Conservation (phyloP, 2,113 vertebrate species). For the Saccopteryx leptura region DNA sequence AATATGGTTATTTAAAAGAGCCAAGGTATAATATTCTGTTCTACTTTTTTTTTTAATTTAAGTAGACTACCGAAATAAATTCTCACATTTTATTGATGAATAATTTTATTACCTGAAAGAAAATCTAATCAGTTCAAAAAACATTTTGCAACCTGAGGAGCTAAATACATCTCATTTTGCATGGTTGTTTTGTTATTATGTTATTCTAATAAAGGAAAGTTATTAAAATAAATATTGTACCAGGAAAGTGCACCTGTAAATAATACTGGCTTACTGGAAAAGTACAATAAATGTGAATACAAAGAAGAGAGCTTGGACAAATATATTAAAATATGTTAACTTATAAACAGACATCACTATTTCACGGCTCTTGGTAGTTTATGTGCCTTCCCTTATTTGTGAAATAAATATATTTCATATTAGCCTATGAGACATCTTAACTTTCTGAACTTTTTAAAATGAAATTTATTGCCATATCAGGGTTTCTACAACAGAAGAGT, state of each 20-base stretch:
- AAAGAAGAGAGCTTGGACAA: conserved; percentile 46
- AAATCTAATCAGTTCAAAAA: conserved; percentile 59
- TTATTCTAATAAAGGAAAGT: conserved; percentile 63
- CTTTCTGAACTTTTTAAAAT: conserved; percentile 63
- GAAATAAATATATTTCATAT: conserved; percentile 64
- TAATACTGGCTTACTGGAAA: conserved; percentile 61
- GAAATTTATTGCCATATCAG: conserved; percentile 20
- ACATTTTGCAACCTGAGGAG: neutral
- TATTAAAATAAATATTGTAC: conserved; percentile 60
- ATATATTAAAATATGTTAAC: conserved; percentile 3
- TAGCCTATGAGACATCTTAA: conserved; percentile 4
- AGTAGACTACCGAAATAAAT: conserved; percentile 49
- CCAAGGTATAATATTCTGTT: neutral
- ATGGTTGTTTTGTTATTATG: conserved; percentile 45
- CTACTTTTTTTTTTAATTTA: conserved; percentile 59
- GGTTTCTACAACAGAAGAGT: conserved; percentile 73
- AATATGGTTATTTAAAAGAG: neutral
- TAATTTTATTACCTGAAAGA: conserved; percentile 63
- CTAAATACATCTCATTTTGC: conserved; percentile 60
- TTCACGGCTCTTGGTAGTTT: conserved; percentile 23
- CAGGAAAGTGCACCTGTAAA: conserved; percentile 45
- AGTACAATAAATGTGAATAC: conserved; percentile 18
- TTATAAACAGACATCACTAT: neutral
- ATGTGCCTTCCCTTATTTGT: conserved; percentile 47
- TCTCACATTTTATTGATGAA: conserved; percentile 45